Evolutionary conservation across 2,113 vertebrate species (phyloP), one percentile per base, ranked within the genome.

Genomic region (Poeciliopsis turrubarensis): DNA sequence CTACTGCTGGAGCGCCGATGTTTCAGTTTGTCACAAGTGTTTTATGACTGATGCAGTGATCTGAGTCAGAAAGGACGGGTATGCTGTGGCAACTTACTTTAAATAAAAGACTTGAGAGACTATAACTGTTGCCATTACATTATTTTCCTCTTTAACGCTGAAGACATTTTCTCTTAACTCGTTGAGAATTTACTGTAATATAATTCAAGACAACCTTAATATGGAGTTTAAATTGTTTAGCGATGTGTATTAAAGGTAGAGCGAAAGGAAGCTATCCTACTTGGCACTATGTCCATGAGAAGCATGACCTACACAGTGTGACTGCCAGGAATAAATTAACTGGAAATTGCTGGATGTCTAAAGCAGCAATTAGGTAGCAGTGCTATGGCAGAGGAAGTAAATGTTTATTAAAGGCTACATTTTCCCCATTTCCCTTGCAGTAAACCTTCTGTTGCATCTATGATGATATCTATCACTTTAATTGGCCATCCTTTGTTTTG

Each of bases 381-480:
- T 86, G 89, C 82, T 83, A 78, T 87, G 76, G 89, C 37, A 57
- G 78, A 70, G 32, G 70, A 79, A 70, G 75, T 75, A 87, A 82
- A 84, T 71, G 79, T 92, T 89, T 90, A 86, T 91, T 89, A 86
- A 91, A 86, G 68, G 73, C 77, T 79, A 77, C 44, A 85, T 91
- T 89, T 89, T 71, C 78, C 79, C 89, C 64, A 89, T 88, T 91
- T 86, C 83, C 75, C 69, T 83, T 89, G 82, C 92, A 90, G 92
- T 89, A 84, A 87, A 79, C 72, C 74, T 68, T 60, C 29, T 72
- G 73, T 75, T 65, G 65, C 32, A 81, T 30, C 63, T 68, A 61
- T 41, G 44, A 68, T 73, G 61, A 80, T 80, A 72, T 79, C 54
- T 75, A 73, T 81, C 62, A 80, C 64, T 89, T 34, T 79, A 79